Conservation (phyloP, 2,888 invertebrate genomes). For the Philonicus albiceps region DNA sequence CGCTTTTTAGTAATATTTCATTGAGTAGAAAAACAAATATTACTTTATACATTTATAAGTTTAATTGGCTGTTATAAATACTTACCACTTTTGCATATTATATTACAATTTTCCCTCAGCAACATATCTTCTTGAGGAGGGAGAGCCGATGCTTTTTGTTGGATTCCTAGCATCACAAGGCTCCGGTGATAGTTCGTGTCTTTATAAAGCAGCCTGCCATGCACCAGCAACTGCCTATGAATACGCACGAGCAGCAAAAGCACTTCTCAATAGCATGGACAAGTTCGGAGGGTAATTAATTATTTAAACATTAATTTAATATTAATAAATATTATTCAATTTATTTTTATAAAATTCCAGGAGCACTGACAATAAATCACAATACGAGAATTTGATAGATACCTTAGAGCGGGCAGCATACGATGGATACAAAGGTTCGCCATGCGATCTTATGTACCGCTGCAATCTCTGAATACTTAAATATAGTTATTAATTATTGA, state of each 20-base stretch:
- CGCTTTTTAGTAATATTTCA: too few relatives aligned
- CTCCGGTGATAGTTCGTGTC: slow-evolving; percentile 74
- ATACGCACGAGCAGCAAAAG: slow-evolving; percentile 80
- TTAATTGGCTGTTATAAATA: neutral
- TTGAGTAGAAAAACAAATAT: too few relatives aligned
- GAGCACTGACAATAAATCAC: slow-evolving; percentile 62
- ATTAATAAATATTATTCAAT: neutral
- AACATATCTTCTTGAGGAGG: slow-evolving; percentile 67
- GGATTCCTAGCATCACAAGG: slow-evolving; percentile 75
- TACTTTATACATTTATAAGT: too few relatives aligned
- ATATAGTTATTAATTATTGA: neutral
- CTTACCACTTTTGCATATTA: neutral
- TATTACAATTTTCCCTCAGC: neutral
- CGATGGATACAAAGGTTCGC: slow-evolving; percentile 69
- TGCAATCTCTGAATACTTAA: slow-evolving; percentile 57
- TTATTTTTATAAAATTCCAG: slow-evolving; percentile 49
- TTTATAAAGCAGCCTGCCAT: slow-evolving; percentile 79
- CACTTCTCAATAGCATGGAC: slow-evolving; percentile 75
- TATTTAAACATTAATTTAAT: neutral
- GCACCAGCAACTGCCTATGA: slow-evolving; percentile 75
- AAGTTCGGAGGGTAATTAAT: slow-evolving; percentile 66
- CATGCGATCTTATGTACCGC: slow-evolving; percentile 67
- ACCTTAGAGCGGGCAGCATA: slow-evolving; percentile 74
- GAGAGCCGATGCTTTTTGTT: slow-evolving; percentile 68
- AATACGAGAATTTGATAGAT: slow-evolving; percentile 71